phyloP scores from a whole-genome alignment of 2,113 vertebrate species.

The Xiphias gladius region DNA sequence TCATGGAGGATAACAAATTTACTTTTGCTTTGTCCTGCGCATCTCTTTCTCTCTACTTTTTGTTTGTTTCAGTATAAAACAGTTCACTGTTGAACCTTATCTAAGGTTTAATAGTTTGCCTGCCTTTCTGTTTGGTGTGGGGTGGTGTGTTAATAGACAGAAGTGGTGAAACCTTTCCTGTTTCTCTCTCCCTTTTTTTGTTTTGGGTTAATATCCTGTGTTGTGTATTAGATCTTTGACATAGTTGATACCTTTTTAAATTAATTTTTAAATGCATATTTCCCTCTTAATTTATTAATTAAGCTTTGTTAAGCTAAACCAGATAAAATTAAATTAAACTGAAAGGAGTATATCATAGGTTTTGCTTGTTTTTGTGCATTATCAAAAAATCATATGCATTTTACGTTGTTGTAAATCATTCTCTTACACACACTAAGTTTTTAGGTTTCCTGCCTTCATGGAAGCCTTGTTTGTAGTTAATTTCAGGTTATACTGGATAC shows the following conservation, averaged over 20 bases:
- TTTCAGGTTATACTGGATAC: no score
- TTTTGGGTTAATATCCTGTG: slow-evolving; percentile 15
- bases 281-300: not conserved
- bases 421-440: not conserved
- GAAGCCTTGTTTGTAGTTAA: no score
- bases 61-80: slow-evolving; percentile 7
- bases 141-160: slow-evolving; percentile 14
- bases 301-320: not conserved
- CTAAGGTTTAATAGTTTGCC: not conserved
- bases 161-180: slow-evolving; percentile 2
- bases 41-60: not conserved
- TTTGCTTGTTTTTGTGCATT: not conserved
- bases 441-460: no score
- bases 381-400: not conserved
- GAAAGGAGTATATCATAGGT: not conserved
- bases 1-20: not conserved
- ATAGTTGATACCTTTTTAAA: no score
- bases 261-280: not conserved
- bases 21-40: not conserved
- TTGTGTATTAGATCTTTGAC: not conserved
- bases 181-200: slow-evolving; percentile 1
- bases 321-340: not conserved
- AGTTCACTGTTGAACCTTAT: not conserved
- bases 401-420: not conserved
- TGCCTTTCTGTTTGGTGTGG: slow-evolving; percentile 37